Percentiles rank a stretch among this genome's conserved stretches.
phyloP scores from a whole-genome alignment of 2,888 invertebrate species.

The Lasioglossum vierecki region DNA sequence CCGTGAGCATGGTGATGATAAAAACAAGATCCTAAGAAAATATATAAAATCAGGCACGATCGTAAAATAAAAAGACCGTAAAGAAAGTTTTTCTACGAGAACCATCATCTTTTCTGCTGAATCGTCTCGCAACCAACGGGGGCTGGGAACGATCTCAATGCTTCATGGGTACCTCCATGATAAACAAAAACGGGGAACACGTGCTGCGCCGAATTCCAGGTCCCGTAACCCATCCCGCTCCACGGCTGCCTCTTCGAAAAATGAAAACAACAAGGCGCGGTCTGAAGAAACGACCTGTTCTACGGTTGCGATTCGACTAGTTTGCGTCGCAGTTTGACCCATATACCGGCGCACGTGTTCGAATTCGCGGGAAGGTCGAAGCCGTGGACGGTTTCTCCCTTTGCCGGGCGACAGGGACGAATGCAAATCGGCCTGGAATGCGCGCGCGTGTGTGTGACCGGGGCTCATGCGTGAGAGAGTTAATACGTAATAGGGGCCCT shows the following conservation, averaged over 20 bases:
- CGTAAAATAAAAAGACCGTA: slow-evolving; percentile 6
- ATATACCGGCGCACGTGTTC: slow-evolving; percentile 69
- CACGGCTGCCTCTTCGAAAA: slow-evolving; percentile 56
- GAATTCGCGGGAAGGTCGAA: slow-evolving; percentile 68
- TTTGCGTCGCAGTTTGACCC: slow-evolving; percentile 71
- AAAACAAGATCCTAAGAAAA: not conserved
- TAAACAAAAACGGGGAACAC: slow-evolving; percentile 70
- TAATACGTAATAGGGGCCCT: slow-evolving; percentile 70
- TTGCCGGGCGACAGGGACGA: slow-evolving; percentile 52
- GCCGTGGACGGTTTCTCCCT: slow-evolving; percentile 51
- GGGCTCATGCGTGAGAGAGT: slow-evolving; percentile 49
- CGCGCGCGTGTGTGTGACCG: slow-evolving; percentile 31
- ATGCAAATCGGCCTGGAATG: slow-evolving; percentile 57
- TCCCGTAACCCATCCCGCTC: slow-evolving; percentile 30
- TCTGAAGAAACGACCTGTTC: slow-evolving; percentile 45
- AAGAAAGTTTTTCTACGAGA: slow-evolving; percentile 28
- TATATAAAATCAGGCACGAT: not conserved
- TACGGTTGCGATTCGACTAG: slow-evolving; percentile 56
- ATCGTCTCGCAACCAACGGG: slow-evolving; percentile 18
- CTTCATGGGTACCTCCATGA: slow-evolving; percentile 22
- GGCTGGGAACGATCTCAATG: not conserved
- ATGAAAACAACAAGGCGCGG: not conserved
- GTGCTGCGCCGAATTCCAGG: slow-evolving; percentile 64
- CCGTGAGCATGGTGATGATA: not conserved
- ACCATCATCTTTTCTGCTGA: slow-evolving; percentile 31